phyloP scores from a whole-genome alignment of 2,888 invertebrate species.

The Microdon myrmicae region DNA sequence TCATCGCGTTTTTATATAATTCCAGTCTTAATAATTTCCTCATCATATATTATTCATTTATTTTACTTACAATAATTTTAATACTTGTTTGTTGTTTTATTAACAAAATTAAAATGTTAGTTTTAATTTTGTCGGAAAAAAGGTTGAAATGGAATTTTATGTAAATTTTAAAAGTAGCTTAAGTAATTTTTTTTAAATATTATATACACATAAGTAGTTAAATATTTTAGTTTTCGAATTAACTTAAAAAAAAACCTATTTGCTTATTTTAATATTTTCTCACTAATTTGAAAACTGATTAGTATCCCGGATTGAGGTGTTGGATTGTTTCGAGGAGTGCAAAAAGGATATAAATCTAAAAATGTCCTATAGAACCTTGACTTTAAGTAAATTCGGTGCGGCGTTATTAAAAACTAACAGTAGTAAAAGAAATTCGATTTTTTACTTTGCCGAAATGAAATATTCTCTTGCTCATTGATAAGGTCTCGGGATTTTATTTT shows the following conservation, averaged over 20 bases:
- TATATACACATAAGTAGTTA: slow-evolving; percentile 28
- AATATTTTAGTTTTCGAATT: slow-evolving; percentile 23
- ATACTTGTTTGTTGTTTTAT: slow-evolving; percentile 31
- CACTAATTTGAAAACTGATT: slow-evolving; percentile 23
- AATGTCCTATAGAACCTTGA: no score
- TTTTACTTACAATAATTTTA: slow-evolving; percentile 13
- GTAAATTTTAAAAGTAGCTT: slow-evolving; percentile 41
- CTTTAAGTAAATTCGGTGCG: slow-evolving; percentile 49
- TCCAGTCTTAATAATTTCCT: slow-evolving; percentile 52
- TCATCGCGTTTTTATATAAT: slow-evolving; percentile 34
- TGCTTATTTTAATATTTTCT: slow-evolving; percentile 3
- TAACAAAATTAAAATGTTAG: slow-evolving; percentile 18
- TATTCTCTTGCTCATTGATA: no score
- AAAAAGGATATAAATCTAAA: slow-evolving; percentile 12
- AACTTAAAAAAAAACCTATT: no score
- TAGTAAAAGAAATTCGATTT: slow-evolving; percentile 7
- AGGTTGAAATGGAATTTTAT: slow-evolving; percentile 9
- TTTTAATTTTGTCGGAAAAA: slow-evolving; percentile 14
- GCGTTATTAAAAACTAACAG: slow-evolving; percentile 6
- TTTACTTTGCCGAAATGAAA: neutral
- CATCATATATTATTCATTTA: slow-evolving; percentile 28
- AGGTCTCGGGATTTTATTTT: no score
- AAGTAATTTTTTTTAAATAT: slow-evolving; percentile 22
- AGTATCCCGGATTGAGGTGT: slow-evolving; percentile 24
- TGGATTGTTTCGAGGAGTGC: slow-evolving; percentile 12